Evolutionary conservation across 2,113 vertebrate genomes (phyloP).

Genomic region (Microtus ochrogaster): DNA sequence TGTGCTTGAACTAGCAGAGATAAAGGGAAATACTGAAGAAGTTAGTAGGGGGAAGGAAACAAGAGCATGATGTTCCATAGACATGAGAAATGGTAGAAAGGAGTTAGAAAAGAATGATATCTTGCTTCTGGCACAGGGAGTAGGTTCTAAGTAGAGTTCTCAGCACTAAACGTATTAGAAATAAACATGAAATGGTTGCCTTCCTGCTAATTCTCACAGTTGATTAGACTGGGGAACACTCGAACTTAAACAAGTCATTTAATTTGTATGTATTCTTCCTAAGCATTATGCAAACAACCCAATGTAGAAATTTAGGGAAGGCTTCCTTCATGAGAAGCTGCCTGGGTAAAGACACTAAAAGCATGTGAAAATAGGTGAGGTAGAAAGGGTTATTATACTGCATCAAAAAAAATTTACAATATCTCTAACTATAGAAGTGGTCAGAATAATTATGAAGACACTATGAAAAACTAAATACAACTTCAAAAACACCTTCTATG

Average conservation of each 20-base stretch:
- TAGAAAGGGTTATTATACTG: neutral
- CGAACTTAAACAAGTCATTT: neutral
- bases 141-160: neutral
- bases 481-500: slow-evolving; percentile 37
- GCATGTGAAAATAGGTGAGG: neutral
- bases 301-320: neutral
- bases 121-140: neutral
- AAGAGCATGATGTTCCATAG: neutral
- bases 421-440: slow-evolving; percentile 26
- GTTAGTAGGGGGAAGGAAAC: neutral
- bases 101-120: neutral
- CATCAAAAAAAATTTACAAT: neutral
- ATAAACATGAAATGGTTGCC: neutral
- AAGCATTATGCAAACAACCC: neutral
- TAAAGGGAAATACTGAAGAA: slow-evolving; percentile 5
- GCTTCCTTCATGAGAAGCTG: neutral
- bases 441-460: slow-evolving; percentile 33
- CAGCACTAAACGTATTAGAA: neutral
- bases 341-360: slow-evolving; percentile 33
- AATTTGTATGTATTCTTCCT: slow-evolving; percentile 5
- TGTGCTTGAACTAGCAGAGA: neutral
- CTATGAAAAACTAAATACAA: neutral
- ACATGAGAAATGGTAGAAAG: slow-evolving; percentile 8
- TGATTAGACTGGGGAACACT: neutral
- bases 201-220: neutral